Percentiles rank a stretch among this genome's conserved stretches.
phyloP scores from a whole-genome alignment of 2,888 invertebrate genomes.

The Coronaproctus castanopsis region DNA sequence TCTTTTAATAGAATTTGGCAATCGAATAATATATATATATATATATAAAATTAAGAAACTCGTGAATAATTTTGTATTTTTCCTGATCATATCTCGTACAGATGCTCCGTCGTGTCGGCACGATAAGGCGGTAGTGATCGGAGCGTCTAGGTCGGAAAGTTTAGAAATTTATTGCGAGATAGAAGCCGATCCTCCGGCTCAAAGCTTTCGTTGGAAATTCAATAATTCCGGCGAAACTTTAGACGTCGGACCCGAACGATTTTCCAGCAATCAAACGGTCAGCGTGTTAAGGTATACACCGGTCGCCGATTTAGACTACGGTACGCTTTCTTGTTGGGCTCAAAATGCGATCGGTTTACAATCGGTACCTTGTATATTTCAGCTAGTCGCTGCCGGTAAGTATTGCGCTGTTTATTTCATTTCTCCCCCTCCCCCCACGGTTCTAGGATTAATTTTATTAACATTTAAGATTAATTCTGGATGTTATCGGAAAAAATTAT shows the following conservation, averaged over 20 bases:
- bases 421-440: background rate
- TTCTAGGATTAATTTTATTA: background rate
- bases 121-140: constrained; percentile 60
- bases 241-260: constrained; percentile 57
- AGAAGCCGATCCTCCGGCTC: constrained; percentile 77
- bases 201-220: constrained; percentile 81
- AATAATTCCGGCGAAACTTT: constrained; percentile 79
- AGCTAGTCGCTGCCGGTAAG: constrained; percentile 72
- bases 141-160: constrained; percentile 69
- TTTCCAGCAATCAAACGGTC: constrained; percentile 50
- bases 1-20: no score
- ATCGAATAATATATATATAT: background rate
- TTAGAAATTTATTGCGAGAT: constrained; percentile 73
- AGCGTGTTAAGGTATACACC: constrained; percentile 35
- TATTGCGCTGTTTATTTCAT: no score
- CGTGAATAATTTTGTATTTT: background rate
- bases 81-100: constrained; percentile 27
- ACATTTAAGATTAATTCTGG: background rate
- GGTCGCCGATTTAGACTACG: constrained; percentile 54
- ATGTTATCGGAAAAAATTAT: no score
- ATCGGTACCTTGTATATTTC: constrained; percentile 63
- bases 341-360: constrained; percentile 66
- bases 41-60: background rate
- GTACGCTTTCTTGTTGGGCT: constrained; percentile 70
- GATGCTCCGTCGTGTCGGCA: constrained; percentile 64